Evolutionary conservation across 1,140 invertebrate genomes (phyloP).

Genomic region (Aporrectodea caliginosa): DNA sequence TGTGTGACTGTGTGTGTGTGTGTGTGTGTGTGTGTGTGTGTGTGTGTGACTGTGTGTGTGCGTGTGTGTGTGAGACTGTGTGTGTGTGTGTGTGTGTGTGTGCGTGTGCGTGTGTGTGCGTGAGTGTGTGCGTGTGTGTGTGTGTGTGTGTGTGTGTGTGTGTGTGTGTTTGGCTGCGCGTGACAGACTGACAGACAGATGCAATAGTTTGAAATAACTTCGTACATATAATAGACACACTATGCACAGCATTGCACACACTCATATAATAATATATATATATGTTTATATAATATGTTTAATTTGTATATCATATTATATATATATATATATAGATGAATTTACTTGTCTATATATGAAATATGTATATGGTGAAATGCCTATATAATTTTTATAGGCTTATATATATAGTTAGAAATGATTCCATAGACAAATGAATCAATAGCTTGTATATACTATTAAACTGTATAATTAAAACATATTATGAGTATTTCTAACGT

Average conservation of each 20-base stretch:
- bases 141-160: too few relatives aligned
- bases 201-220: too few relatives aligned
- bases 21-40: constrained; percentile 23
- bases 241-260: too few relatives aligned
- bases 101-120: not conserved
- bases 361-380: not conserved
- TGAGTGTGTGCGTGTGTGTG: too few relatives aligned
- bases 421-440: not conserved
- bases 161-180: not conserved
- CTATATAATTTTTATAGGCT: not conserved
- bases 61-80: constrained; percentile 17
- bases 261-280: not conserved
- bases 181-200: too few relatives aligned
- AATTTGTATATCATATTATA: not conserved
- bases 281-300: constrained; percentile 12
- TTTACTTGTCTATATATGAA: not conserved
- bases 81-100: constrained; percentile 12
- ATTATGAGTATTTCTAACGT: not conserved
- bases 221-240: too few relatives aligned
- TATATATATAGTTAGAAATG: not conserved
- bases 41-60: constrained; percentile 13
- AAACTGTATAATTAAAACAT: not conserved
- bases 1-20: not conserved
- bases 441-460: not conserved
- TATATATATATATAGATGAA: constrained; percentile 3